These are phyloP conservation scores for Nyleta sp. DNA, from an alignment of 2,888 invertebrate species.

Conservation along the genomic window DNA sequence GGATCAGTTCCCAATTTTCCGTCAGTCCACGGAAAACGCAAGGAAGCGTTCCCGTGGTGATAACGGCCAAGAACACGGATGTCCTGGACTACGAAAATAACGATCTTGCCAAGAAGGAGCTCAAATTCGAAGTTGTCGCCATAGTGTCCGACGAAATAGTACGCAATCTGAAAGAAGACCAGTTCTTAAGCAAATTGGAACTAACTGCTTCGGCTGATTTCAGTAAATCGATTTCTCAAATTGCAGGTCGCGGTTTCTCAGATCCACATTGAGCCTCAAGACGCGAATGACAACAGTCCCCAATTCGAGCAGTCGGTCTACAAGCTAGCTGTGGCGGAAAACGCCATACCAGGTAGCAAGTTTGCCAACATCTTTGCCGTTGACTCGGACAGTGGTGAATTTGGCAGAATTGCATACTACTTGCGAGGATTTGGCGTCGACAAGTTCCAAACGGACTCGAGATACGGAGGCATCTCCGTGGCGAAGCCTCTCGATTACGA, in stretches of 20 bases:
- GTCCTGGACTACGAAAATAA: slow-evolving; percentile 89
- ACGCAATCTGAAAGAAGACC: too few species aligned
- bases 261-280: slow-evolving; percentile 87
- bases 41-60: slow-evolving; percentile 89
- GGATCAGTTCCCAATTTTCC: slow-evolving; percentile 78
- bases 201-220: too few species aligned
- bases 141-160: slow-evolving; percentile 83
- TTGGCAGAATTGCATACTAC: slow-evolving; percentile 88
- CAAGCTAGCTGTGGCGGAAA: slow-evolving; percentile 87
- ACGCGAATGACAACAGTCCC: slow-evolving; percentile 92
- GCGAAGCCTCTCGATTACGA: slow-evolving; percentile 89
- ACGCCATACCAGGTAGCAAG: slow-evolving; percentile 85
- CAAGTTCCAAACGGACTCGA: slow-evolving; percentile 88
- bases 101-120: slow-evolving; percentile 84
- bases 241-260: slow-evolving; percentile 84
- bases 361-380: slow-evolving; percentile 87
- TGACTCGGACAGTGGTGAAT: slow-evolving; percentile 89
- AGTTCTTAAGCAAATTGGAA: too few species aligned
- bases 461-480: slow-evolving; percentile 87
- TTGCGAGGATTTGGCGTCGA: slow-evolving; percentile 92
- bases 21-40: slow-evolving; percentile 87
- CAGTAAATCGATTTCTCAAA: slow-evolving; percentile 21
- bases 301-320: slow-evolving; percentile 86
- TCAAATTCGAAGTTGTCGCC: slow-evolving; percentile 88
- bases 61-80: slow-evolving; percentile 87